Conservation (phyloP, 2,888 invertebrate genomes). For the Sericinus montela region DNA sequence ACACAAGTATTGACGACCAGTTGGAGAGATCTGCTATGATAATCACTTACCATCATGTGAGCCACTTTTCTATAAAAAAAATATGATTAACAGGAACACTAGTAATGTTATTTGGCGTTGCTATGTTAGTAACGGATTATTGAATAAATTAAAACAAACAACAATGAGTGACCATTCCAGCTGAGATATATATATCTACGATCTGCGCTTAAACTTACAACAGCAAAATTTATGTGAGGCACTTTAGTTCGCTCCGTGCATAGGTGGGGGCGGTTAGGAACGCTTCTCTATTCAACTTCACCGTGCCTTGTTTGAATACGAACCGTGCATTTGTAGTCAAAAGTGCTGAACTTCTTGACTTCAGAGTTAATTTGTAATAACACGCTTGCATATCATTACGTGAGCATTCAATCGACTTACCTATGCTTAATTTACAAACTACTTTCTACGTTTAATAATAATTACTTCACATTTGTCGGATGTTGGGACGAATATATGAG, state of each 20-base stretch:
- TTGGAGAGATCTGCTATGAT: no score
- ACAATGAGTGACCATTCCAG: neutral
- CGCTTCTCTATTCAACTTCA: slow-evolving; percentile 32
- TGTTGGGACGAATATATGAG: no score
- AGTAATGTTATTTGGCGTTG: no score
- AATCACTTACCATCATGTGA: no score
- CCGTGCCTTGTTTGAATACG: slow-evolving; percentile 31
- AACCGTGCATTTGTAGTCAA: slow-evolving; percentile 23
- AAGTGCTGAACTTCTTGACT: slow-evolving; percentile 20
- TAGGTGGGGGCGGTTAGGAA: slow-evolving; percentile 40
- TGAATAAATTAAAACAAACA: no score
- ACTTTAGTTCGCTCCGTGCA: slow-evolving; percentile 55
- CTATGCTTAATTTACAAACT: no score
- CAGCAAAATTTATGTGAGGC: slow-evolving; percentile 64
- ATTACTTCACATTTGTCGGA: no score
- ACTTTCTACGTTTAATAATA: no score
- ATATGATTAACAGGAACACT: no score
- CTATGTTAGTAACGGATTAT: no score
- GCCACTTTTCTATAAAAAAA: no score
- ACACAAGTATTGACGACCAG: no score
- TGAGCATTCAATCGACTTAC: neutral
- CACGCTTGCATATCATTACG: slow-evolving; percentile 2
- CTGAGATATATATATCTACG: slow-evolving; percentile 4
- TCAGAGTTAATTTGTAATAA: slow-evolving; percentile 15
- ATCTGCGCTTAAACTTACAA: slow-evolving; percentile 60